Base-by-base conservation (phyloP, 2,888 invertebrate genomes). In the Macaria liturata region DNA sequence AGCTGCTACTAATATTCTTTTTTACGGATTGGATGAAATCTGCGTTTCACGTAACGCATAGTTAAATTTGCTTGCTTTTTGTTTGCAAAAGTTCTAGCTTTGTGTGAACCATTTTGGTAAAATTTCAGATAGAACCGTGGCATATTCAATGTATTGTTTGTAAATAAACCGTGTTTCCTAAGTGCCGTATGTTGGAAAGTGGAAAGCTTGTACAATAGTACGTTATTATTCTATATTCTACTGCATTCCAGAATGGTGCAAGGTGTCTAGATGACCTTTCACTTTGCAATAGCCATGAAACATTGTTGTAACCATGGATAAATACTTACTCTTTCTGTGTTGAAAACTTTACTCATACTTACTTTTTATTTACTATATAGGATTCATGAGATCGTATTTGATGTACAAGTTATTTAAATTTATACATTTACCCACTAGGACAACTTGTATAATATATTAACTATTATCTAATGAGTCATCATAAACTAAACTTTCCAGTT, bases 41-140 rank as follows among this genome's bases (percentile, higher is more conserved):
- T 37, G 5, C 5, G 44, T 54, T 57, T 49, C 60, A 56, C 42
- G 57, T 64, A 62, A 46, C 31, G 54, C 43, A 62, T 40, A 30
- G 49, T 32, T 9, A 45, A 64, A 53, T 61, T 53, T 54, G 52
- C 57, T 53, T 54, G 52, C 57, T 46, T 63, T 65, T 70, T 64
- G 63, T 67, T 57, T 69, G 72, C 67, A 65, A 65, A 64, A 67
- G 71, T 72, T 68, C 68, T 52, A 67, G 68, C 66, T 64, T 56
- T 20, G 49, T 43, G 61, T 59, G 61, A 57, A 66, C 69, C 68
- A 69, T 73, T 56, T 66, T 70, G 66, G 57, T 70, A 69, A 68
- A 74, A 70, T 71, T 60, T 59, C 65, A 69, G 75, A 72, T 81
- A 61, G 78, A 80, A 81, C 81, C 67, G 67, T 81, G 74, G 74